Evolutionary conservation across 2,113 vertebrate species (phyloP), one percentile per base, ranked within the genome.

Genomic region (Ammospiza nelsoni): DNA sequence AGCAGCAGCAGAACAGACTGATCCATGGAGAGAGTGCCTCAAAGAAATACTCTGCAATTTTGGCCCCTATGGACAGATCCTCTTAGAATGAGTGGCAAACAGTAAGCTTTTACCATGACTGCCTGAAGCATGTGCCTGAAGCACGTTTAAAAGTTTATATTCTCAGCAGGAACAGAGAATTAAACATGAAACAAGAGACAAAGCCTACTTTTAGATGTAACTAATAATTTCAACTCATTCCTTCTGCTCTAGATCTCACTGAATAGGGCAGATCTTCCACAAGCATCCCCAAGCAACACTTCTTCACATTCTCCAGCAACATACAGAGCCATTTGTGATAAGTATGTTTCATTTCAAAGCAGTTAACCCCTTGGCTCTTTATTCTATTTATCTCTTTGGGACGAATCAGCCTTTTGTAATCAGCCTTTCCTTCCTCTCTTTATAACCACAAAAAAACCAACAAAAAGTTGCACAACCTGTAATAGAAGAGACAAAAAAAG

Each of bases 311-410:
- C 72, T 61, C 73, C 8, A 84, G 61, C 79, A 77, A 72, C 1
- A 10, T 28, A 72, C 51, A 91, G 57, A 88, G 76, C 57, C 33
- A 62, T 48, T 63, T 81, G 37, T 69, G 80, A 35, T 46, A 77
- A 88, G 68, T n/a, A 67, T 1, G 2, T 58, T 92, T 90, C 31
- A 82, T 92, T 86, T 67, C 69, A 84, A 57, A 90, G 83, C 76
- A 87, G 58, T 82, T 89, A 96, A 84, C 58, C 54, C 49, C 33
- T 69, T 80, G 65, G 62, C 41, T 75, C 21, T 90, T 89, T n/a
- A 76, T 48, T 93, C 89, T 94, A 78, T 84, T 84, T 75, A 76
- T 86, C 90, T 93, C 92, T 71, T 67, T 59, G 76, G 68, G 61
- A 84, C 21, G 92, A 95, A 89, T 66, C 49, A 51, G 49, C 15